Evolutionary conservation across 2,888 invertebrate genomes (phyloP).

Genomic region (Ischnura elegans): DNA sequence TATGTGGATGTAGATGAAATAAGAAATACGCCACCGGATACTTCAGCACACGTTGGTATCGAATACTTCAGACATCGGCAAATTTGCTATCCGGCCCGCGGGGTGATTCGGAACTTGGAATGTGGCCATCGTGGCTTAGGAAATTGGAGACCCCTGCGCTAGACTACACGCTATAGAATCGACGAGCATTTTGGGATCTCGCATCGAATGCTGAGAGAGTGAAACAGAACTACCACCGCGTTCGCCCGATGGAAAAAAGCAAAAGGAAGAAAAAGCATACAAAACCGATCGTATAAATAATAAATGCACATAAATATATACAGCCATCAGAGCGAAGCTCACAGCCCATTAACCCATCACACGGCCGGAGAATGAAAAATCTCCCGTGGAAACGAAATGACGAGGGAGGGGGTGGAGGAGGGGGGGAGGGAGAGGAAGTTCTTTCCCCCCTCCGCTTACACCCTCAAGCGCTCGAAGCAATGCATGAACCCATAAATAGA

Average conservation of each 20-base stretch:
- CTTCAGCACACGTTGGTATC: too few relatives aligned
- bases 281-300: too few relatives aligned
- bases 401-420: neutral
- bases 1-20: too few relatives aligned
- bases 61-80: too few relatives aligned
- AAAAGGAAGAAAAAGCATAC: slow-evolving; percentile 24
- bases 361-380: slow-evolving; percentile 48
- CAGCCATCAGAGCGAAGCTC: slow-evolving; percentile 41
- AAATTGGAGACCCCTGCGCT: too few relatives aligned
- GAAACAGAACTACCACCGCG: neutral
- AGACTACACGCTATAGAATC: too few relatives aligned
- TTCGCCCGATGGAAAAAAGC: slow-evolving; percentile 33
- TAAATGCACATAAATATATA: slow-evolving; percentile 38
- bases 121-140: too few relatives aligned
- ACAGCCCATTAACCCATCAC: slow-evolving; percentile 61
- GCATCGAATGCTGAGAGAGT: neutral
- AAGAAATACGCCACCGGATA: too few relatives aligned
- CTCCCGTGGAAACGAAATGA: neutral
- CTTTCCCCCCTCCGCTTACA: too few relatives aligned
- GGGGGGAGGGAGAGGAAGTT: neutral
- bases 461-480: slow-evolving; percentile 42
- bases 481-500: slow-evolving; percentile 35
- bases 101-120: too few relatives aligned
- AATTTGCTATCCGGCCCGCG: too few relatives aligned
- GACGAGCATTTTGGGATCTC: too few relatives aligned